Conservation (phyloP, 30 jellyfish, hydroid and myxozoan genomes). For the Pelagia noctiluca region DNA sequence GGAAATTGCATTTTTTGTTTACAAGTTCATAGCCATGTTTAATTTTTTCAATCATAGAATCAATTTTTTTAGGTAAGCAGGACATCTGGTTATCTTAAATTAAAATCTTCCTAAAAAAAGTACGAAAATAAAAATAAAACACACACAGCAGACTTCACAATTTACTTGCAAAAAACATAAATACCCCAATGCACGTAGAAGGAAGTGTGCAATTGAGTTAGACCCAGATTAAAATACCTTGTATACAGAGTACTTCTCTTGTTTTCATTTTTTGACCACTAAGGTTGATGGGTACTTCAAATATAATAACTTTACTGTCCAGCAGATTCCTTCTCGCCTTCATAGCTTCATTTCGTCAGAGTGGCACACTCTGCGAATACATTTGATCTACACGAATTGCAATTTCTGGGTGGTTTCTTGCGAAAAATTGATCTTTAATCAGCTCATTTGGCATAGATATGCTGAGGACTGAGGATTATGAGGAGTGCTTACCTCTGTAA, state of each 20-base stretch:
- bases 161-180: too few species aligned
- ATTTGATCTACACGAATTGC: conserved; percentile 16
- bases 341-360: too few species aligned
- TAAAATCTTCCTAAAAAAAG: neutral
- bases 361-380: too few species aligned
- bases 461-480: too few species aligned
- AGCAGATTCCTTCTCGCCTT: too few species aligned
- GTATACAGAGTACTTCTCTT: neutral
- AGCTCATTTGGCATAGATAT: conserved; percentile 10
- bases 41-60: conserved; percentile 19
- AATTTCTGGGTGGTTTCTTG: conserved; percentile 4
- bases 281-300: too few species aligned
- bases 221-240: neutral
- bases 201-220: neutral
- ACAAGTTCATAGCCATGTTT: conserved; percentile 25
- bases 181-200: neutral
- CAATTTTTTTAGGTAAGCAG: neutral
- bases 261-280: neutral
- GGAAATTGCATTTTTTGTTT: neutral
- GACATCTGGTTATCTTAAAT: conserved; percentile 14
- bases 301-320: too few species aligned
- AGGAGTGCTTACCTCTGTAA: too few species aligned
- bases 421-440: neutral
- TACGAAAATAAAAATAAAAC: neutral
- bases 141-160: neutral